Base-by-base conservation (phyloP, 2,888 invertebrate species). In the Lasioglossum marginatum region DNA sequence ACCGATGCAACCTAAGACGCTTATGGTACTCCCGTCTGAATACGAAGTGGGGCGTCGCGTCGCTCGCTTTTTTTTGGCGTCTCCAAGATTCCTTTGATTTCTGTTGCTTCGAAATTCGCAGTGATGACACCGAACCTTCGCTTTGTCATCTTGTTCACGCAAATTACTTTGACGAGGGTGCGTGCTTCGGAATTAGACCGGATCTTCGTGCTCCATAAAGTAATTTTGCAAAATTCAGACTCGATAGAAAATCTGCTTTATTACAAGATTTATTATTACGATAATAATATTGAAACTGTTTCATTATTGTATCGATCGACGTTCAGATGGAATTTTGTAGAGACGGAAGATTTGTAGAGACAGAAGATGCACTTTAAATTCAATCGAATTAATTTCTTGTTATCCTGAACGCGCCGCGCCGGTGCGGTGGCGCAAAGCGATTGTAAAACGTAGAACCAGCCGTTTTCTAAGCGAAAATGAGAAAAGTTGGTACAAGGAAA, bases 1-100 rank as follows among this genome's bases (percentile, higher is more conserved):
- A 82, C 74, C 63, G 63, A 78, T 75, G 66, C 45, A 79, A 43
- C 48, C n/a, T 19, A 72, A 71, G 75, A 72, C 72, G 52, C 77
- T 52, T 45, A 37, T 37, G 63, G 40, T 45, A 31, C 45, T 57
- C 71, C 19, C 31, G 27, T 63, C 31, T 31, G 63, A 63, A 16
- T 48, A 43, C 43, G 66, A 76, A 76, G 66, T 31, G 48, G 23
- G 37, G 72, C 57, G 34, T 27, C 34, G 43, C 77, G n/a, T n/a
- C 52, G 48, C 10, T 57, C n/a, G n/a, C n/a, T 57, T n/a, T 52
- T 75, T 45, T 48, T 66, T 27, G 27, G 1, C 16, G 14, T 5
- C 27, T 31, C 8, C 12, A 68, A 37, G 43, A 48, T 16, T 48
- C 45, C 37, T 75, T 72, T 82, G 63, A 52, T 48, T 71, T 52